Conservation (phyloP, 2,797 vertebrate genomes). For the Fistularia tabacaria region DNA sequence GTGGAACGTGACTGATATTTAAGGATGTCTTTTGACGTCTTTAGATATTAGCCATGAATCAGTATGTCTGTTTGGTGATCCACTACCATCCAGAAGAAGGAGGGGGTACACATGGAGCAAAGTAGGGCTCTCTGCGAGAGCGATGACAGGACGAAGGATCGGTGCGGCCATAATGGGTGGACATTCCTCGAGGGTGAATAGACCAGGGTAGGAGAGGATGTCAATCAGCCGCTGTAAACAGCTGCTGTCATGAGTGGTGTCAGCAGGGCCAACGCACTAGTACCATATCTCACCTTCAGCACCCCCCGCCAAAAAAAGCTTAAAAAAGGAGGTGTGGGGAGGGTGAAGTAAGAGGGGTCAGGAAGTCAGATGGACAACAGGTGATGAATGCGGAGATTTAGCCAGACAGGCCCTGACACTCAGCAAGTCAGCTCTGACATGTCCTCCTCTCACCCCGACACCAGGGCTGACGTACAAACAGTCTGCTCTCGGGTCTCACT, state of each 20-base stretch:
- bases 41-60: constrained; percentile 8
- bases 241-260: constrained; percentile 53
- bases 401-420: constrained; percentile 51
- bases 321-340: constrained; percentile 7
- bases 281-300: constrained; percentile 18
- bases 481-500: not conserved
- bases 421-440: constrained; percentile 39
- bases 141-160: constrained; percentile 4
- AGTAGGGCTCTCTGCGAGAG: not conserved
- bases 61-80: not conserved
- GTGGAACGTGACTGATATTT: not conserved
- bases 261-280: constrained; percentile 17
- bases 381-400: constrained; percentile 60
- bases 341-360: constrained; percentile 39
- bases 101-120: not conserved
- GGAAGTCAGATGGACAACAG: constrained; percentile 40
- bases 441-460: constrained; percentile 18
- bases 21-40: not conserved
- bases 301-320: constrained; percentile 16
- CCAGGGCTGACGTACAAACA: constrained; percentile 12
- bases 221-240: constrained; percentile 52
- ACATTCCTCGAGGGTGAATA: constrained; percentile 34
- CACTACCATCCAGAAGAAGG: not conserved
- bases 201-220: constrained; percentile 25
- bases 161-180: constrained; percentile 6